These are phyloP conservation scores for mouse (Mus musculus) DNA, from an alignment of 2,113 vertebrate species.

Conservation along the genomic window DNA sequence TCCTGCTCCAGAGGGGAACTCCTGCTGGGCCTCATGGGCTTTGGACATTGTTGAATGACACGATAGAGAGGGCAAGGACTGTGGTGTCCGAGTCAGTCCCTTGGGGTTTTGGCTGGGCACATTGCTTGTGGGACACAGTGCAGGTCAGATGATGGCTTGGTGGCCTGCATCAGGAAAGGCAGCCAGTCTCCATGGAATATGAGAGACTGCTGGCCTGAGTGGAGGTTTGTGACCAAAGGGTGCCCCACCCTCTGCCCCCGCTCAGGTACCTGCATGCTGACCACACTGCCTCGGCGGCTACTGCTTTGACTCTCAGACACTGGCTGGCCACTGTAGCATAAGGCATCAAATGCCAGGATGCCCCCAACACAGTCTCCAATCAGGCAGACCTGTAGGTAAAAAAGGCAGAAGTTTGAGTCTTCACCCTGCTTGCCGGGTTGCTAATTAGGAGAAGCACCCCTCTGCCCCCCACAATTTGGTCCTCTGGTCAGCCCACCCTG, in stretches of 20 bases:
- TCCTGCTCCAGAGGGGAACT: neutral
- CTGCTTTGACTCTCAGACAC: conserved; percentile 96
- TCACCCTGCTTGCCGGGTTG: neutral
- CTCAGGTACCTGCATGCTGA: conserved; percentile 91
- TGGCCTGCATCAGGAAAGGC: neutral
- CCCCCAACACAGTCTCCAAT: conserved; percentile 99
- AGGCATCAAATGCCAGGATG: conserved; percentile 96
- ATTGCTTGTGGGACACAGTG: neutral
- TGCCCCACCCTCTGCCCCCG: neutral
- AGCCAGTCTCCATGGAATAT: accelerated
- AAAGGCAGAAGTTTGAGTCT: neutral
- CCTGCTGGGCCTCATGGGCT: neutral
- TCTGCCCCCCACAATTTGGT: neutral
- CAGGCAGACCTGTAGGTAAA: conserved; percentile 92
- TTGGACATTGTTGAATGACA: neutral
- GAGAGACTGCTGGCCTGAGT: neutral
- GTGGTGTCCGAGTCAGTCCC: neutral
- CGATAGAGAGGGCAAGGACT: neutral
- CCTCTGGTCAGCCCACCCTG: neutral
- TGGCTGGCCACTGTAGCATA: conserved; percentile 94
- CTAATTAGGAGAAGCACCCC: neutral
- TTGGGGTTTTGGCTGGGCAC: neutral
- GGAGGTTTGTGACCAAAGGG: neutral
- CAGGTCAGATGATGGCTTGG: neutral
- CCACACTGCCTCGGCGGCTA: conserved; percentile 93